Percentiles rank a stretch among this genome's conserved stretches.
Conservation (phyloP, 1,140 invertebrate species). For the Drosophila pseudoananassae region DNA sequence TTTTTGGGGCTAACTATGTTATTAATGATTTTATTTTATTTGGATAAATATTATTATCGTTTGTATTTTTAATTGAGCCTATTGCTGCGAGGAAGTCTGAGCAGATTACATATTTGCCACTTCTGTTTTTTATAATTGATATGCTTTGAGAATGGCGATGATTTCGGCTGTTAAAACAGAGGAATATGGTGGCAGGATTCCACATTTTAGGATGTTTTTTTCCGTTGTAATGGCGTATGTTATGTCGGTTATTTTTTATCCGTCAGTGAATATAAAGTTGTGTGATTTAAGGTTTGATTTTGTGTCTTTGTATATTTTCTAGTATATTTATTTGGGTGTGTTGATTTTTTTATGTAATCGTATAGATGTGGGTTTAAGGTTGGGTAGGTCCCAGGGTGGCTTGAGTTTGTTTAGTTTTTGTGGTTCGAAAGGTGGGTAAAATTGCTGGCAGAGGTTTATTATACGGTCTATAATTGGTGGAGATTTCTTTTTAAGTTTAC, state of each 20-base stretch:
- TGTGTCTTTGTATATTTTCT: not conserved
- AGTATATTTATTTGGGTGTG: not conserved
- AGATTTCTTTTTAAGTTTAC: too few relatives aligned
- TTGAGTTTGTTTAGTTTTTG: too few relatives aligned
- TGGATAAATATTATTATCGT: not conserved
- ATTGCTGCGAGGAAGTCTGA: too few relatives aligned
- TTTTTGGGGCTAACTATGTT: not conserved
- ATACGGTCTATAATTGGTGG: too few relatives aligned
- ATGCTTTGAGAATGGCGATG: conserved; percentile 1
- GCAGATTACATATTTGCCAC: conserved; percentile 1
- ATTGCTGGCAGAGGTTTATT: too few relatives aligned
- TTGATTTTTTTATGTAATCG: too few relatives aligned
- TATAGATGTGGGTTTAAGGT: conserved; percentile 3
- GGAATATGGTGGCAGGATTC: not conserved
- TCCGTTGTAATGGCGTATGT: too few relatives aligned
- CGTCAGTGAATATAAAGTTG: not conserved
- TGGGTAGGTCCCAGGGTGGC: too few relatives aligned
- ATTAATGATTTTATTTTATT: not conserved
- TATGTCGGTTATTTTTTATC: not conserved
- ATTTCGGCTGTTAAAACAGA: too few relatives aligned
- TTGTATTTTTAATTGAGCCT: conserved; percentile 1
- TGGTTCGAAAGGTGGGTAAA: too few relatives aligned
- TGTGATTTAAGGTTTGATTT: not conserved
- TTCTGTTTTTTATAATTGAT: not conserved
- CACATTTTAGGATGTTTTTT: not conserved